Evolutionary conservation across 92 coral and sea anemone species (phyloP).

Genomic region (Porites evermanni): DNA sequence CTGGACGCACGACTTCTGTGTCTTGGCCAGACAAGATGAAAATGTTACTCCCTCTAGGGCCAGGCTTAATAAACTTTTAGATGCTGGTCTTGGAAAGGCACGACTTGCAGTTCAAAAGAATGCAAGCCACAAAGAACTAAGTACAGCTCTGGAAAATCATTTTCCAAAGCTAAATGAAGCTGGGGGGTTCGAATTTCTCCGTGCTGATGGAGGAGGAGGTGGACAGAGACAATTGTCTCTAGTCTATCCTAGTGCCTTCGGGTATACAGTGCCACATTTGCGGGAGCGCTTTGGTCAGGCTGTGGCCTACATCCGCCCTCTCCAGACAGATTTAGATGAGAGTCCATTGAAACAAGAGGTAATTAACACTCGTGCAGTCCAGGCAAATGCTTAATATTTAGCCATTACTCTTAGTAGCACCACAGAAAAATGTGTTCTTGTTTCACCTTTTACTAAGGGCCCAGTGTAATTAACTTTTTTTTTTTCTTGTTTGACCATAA

Average conservation of each 20-base stretch:
- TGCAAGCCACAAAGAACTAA: conserved; percentile 42
- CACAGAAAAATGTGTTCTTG: no score
- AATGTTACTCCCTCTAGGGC: conserved; percentile 20
- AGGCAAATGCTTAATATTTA: neutral
- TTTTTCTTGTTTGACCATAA: no score
- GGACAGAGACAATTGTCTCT: conserved; percentile 28
- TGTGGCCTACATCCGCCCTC: conserved; percentile 23
- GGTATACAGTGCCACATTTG: conserved; percentile 30
- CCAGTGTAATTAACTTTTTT: no score
- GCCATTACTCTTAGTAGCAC: no score
- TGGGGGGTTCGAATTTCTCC: conserved; percentile 39
- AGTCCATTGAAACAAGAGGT: conserved; percentile 30
- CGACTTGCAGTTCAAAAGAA: conserved; percentile 24
- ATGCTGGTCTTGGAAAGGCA: conserved; percentile 47
- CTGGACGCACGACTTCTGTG: conserved; percentile 56
- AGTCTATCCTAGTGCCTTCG: conserved; percentile 18
- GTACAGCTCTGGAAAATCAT: conserved; percentile 23
- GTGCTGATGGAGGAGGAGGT: conserved; percentile 40
- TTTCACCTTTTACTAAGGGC: no score
- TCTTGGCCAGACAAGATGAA: conserved; percentile 22
- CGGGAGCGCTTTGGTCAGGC: conserved; percentile 26
- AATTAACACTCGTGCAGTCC: neutral
- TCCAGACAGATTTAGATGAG: conserved; percentile 22
- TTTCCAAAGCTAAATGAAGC: conserved; percentile 36
- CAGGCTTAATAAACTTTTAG: neutral